Percentiles rank a stretch among this genome's conserved stretches.
These are phyloP conservation scores for Fratercula arctica DNA, from an alignment of 2,797 vertebrate species.

Conservation along the genomic window DNA sequence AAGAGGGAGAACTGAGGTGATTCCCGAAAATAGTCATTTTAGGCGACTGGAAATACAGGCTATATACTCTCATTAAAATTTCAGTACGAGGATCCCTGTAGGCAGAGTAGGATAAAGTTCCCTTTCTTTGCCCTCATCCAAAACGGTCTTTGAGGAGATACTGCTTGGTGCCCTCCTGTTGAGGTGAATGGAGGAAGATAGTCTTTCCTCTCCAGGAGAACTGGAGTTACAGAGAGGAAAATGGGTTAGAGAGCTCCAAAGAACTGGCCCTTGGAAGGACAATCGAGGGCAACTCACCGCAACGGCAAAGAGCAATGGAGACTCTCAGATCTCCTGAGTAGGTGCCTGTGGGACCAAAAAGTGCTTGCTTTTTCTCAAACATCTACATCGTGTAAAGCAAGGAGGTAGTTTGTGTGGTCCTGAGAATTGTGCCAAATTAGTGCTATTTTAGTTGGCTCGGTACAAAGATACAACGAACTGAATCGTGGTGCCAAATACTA, in stretches of 20 bases:
- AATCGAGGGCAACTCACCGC: fast-evolving
- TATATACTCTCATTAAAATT: neutral
- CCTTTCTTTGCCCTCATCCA: neutral
- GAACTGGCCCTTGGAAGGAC: neutral
- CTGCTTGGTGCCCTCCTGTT: neutral
- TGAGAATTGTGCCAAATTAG: neutral
- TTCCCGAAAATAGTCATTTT: fast-evolving
- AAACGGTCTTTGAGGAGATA: neutral
- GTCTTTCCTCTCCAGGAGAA: neutral
- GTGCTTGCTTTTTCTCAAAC: neutral
- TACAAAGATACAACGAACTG: neutral
- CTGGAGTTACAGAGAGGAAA: fast-evolving
- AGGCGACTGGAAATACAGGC: neutral
- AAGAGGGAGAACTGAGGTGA: neutral
- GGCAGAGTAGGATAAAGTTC: neutral
- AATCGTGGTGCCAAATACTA: neutral
- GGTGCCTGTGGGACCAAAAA: neutral
- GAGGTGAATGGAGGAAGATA: neutral
- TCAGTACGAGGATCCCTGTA: neutral
- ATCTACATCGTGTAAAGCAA: neutral
- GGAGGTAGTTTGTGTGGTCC: neutral
- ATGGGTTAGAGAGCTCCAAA: neutral
- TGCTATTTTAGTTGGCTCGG: neutral
- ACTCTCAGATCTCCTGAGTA: too few species aligned
- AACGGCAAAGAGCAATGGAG: neutral